Evolutionary conservation across 2,797 vertebrate species (phyloP).

Genomic region (Alcedo quadribrachys): DNA sequence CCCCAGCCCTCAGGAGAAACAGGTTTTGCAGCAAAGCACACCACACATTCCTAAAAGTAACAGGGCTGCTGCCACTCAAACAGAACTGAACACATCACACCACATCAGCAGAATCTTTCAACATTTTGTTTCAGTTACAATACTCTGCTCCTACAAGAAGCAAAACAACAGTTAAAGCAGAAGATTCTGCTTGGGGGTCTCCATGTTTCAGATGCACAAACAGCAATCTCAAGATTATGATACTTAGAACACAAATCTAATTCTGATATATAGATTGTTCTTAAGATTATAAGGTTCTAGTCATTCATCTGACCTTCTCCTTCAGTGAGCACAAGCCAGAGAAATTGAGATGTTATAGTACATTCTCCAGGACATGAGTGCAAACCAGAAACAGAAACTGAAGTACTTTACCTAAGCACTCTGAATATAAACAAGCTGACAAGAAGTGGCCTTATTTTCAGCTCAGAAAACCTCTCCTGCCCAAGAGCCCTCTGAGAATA

Average conservation of each 20-base stretch:
- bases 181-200: neutral
- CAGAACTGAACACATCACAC: neutral
- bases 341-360: neutral
- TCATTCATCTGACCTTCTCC: neutral
- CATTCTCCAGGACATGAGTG: neutral
- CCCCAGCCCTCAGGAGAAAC: neutral
- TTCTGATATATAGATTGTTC: neutral
- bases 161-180: neutral
- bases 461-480: conserved; percentile 22
- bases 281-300: neutral
- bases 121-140: neutral
- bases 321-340: neutral
- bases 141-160: neutral
- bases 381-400: neutral
- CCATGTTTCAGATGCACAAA: neutral
- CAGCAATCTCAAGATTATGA: neutral
- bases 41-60: neutral
- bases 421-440: neutral
- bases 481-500: conserved; percentile 4
- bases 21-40: neutral
- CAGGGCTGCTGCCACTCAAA: neutral
- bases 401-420: neutral
- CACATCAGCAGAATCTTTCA: neutral
- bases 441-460: neutral
- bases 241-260: neutral